phyloP scores from a whole-genome alignment of 1,140 invertebrate species.

The Anoplolepis gracilipes region DNA sequence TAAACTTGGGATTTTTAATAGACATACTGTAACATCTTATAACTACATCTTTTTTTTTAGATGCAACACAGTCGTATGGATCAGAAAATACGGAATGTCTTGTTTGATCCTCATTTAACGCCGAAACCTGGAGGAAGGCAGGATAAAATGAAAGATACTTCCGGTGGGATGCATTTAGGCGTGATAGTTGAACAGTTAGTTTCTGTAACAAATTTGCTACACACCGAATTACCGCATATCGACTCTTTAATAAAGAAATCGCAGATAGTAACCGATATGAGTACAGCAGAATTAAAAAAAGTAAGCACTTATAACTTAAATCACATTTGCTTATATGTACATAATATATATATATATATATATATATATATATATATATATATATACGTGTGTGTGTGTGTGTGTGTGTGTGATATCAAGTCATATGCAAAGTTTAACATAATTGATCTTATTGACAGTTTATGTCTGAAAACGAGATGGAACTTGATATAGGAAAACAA shows the following conservation, averaged over 20 bases:
- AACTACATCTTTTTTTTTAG: constrained; percentile 54
- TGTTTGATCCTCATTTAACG: constrained; percentile 82
- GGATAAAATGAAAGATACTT: constrained; percentile 75
- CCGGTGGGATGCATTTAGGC: constrained; percentile 79
- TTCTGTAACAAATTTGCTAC: constrained; percentile 79
- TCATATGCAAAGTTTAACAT: neutral
- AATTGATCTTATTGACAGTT: constrained; percentile 72
- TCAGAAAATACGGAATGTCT: constrained; percentile 82
- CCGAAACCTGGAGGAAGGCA: constrained; percentile 74
- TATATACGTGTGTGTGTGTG: too few species aligned
- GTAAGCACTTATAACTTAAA: constrained; percentile 59
- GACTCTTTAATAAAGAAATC: constrained; percentile 80
- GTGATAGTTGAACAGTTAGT: constrained; percentile 81
- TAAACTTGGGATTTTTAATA: neutral
- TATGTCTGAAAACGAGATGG: constrained; percentile 81
- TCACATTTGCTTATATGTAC: constrained; percentile 16
- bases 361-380: too few species aligned
- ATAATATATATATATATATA: neutral
- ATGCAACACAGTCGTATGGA: constrained; percentile 84
- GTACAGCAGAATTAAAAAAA: constrained; percentile 81
- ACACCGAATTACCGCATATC: constrained; percentile 79
- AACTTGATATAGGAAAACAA: constrained; percentile 82
- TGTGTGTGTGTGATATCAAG: too few species aligned
- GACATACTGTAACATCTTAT: neutral
- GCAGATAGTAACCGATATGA: constrained; percentile 80